Evolutionary conservation across 2,113 vertebrate species (phyloP).

Genomic region (Corythaixoides concolor): DNA sequence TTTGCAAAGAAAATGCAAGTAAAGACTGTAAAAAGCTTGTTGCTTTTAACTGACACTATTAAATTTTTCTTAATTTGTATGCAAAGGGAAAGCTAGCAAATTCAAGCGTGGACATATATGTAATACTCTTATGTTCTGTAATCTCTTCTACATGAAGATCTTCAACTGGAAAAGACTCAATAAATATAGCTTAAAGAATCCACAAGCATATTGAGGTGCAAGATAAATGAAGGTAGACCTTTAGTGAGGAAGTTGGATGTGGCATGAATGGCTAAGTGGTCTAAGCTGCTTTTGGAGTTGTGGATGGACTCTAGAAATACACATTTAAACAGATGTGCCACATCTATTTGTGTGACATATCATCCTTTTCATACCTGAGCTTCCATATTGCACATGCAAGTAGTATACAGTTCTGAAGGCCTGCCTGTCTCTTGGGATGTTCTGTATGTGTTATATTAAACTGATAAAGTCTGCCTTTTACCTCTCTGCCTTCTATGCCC

Average conservation of each 20-base stretch:
- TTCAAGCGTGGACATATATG: not conserved
- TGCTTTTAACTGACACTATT: not conserved
- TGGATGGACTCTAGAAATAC: not conserved
- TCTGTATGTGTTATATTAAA: not conserved
- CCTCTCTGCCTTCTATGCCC: not conserved
- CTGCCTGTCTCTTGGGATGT: not conserved
- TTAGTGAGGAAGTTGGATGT: not conserved
- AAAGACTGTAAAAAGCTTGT: not conserved
- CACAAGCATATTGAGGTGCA: not conserved
- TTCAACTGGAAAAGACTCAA: not conserved
- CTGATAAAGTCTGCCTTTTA: not conserved
- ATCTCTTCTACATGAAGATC: not conserved
- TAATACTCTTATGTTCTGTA: not conserved
- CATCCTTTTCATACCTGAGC: not conserved
- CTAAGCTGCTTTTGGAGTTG: not conserved
- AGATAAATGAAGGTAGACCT: not conserved
- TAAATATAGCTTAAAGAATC: not conserved
- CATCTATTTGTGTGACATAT: not conserved
- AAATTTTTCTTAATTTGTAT: not conserved
- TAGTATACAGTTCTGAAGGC: not conserved
- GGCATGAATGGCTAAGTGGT: rapidly evolving
- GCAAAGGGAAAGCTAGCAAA: not conserved
- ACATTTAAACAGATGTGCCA: not conserved
- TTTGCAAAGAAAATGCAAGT: not conserved
- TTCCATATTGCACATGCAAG: not conserved